phyloP scores from a whole-genome alignment of 2,113 vertebrate species.

The Maccullochella peelii region DNA sequence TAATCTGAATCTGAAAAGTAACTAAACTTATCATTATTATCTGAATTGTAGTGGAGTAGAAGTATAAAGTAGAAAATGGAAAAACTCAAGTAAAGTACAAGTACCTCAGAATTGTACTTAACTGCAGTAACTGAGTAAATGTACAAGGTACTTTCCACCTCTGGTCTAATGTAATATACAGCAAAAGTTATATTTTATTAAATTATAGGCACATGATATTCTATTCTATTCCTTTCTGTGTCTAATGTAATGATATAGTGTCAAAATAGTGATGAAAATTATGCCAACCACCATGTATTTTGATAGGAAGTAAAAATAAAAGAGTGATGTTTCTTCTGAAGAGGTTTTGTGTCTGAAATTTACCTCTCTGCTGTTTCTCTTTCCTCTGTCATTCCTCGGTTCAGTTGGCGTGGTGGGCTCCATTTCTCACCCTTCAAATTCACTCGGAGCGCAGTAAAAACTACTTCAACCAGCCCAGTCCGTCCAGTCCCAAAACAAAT shows the following conservation, averaged over 20 bases:
- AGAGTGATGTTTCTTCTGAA: background rate
- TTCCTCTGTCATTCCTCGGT: conserved; percentile 13
- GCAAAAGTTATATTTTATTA: background rate
- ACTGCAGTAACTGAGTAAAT: background rate
- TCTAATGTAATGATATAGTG: background rate
- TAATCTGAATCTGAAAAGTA: background rate
- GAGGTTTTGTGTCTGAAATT: background rate
- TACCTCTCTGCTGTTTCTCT: conserved; percentile 51
- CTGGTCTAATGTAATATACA: background rate
- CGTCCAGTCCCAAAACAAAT: background rate
- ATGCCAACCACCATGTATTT: background rate
- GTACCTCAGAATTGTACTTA: background rate
- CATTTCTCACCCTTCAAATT: conserved; percentile 38
- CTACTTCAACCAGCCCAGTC: background rate
- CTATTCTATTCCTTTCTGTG: background rate
- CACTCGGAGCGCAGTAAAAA: background rate
- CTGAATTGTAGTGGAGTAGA: background rate
- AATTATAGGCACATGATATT: background rate
- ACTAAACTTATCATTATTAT: background rate
- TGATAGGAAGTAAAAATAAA: background rate
- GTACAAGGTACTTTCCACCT: background rate
- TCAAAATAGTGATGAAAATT: background rate
- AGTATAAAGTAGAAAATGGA: background rate
- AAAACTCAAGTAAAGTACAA: background rate
- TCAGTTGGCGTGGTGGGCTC: background rate